A percentile compares a stretch with the other conserved stretches of the same genome.
Conservation (phyloP, 2,888 invertebrate species). For the Orchesellides sinensis region DNA sequence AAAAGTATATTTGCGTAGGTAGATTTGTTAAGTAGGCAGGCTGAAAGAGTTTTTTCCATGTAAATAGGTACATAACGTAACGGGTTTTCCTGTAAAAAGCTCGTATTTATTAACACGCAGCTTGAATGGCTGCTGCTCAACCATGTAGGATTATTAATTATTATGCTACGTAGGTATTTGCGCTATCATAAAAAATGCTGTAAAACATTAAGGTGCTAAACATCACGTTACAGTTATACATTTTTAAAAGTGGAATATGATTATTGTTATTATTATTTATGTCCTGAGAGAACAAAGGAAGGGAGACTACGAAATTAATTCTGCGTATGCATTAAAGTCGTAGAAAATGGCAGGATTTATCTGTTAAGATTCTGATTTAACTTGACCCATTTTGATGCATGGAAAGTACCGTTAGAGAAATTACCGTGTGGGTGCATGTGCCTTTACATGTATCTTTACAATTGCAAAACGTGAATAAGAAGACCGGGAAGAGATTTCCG, state of each 20-base stretch:
- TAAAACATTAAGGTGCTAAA: too few species aligned
- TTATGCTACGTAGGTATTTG: too few species aligned
- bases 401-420: constrained; percentile 51
- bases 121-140: too few species aligned
- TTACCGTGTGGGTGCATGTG: not conserved
- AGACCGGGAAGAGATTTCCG: constrained; percentile 57
- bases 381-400: constrained; percentile 61
- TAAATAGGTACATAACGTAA: too few species aligned
- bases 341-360: constrained; percentile 4
- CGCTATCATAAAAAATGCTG: too few species aligned
- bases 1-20: too few species aligned
- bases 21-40: too few species aligned
- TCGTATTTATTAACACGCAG: too few species aligned
- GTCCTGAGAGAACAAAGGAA: constrained; percentile 29
- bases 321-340: not conserved
- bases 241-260: constrained; percentile 20
- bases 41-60: too few species aligned
- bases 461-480: not conserved
- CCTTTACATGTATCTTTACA: too few species aligned
- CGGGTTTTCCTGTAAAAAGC: too few species aligned
- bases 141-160: too few species aligned
- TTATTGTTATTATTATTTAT: constrained; percentile 39
- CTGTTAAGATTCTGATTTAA: not conserved
- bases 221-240: constrained; percentile 32
- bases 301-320: not conserved